phyloP scores from a whole-genome alignment of 2,797 vertebrate species.

The Ctenopoma kingsleyae region DNA sequence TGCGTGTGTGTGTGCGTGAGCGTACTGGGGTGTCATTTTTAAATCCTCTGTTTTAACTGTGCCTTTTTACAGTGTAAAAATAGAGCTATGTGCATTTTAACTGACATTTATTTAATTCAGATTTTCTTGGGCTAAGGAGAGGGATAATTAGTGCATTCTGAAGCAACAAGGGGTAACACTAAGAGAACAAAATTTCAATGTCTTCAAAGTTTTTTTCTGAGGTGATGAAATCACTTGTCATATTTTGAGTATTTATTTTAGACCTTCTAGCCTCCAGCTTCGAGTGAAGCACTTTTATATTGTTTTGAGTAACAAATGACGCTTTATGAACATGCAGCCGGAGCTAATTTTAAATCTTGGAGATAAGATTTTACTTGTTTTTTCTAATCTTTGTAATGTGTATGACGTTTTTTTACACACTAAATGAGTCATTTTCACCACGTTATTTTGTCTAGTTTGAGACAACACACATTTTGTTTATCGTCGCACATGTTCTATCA shows the following conservation, averaged over 20 bases:
- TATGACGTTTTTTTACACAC: conserved; percentile 15
- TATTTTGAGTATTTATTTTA: conserved; percentile 67
- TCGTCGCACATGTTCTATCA: conserved; percentile 16
- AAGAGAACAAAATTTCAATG: conserved; percentile 55
- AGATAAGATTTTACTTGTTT: conserved; percentile 26
- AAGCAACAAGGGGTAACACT: conserved; percentile 51
- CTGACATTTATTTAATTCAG: conserved; percentile 16
- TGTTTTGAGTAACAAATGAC: conserved; percentile 3
- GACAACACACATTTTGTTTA: conserved; percentile 13
- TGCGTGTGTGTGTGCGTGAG: background rate
- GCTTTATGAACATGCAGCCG: conserved; percentile 14
- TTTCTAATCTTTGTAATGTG: conserved; percentile 37
- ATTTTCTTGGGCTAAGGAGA: background rate
- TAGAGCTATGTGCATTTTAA: conserved; percentile 33
- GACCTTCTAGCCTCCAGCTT: conserved; percentile 39
- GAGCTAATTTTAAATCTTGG: conserved; percentile 31
- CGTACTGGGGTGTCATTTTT: background rate
- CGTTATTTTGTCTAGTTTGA: conserved; percentile 17
- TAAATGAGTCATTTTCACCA: conserved; percentile 9
- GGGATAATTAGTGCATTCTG: conserved; percentile 38
- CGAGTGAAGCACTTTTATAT: conserved; percentile 63
- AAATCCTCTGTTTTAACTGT: conserved; percentile 43
- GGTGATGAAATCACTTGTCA: conserved; percentile 67
- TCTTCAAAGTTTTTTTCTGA: conserved; percentile 43
- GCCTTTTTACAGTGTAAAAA: conserved; percentile 54